Evolutionary conservation across 1,140 invertebrate species (phyloP), one percentile per base, ranked within the genome.

Genomic region (Ericerus pela): DNA sequence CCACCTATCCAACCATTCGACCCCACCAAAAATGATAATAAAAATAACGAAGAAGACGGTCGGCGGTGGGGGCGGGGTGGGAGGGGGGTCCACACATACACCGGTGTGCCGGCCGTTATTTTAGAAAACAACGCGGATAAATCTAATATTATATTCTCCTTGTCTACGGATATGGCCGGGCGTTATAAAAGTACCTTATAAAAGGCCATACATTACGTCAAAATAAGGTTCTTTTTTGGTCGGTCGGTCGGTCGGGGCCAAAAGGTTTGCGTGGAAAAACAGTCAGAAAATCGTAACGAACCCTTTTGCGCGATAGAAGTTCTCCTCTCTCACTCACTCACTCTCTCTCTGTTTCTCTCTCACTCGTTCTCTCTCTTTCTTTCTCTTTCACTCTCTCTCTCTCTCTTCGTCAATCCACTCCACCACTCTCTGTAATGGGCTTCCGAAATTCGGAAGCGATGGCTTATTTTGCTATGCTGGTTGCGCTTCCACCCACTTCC

Each of bases 71-170:
- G 30, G n/a, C n/a, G 30, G 30, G 41, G 41, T 22, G 6, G 41
- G 16, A 47, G 41, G 11, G 41, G 22, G 41, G 12, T 18, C 37
- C n/a, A 4, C 4, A 5, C n/a, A 16, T 41, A 41, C 20, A 16
- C 20, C 20, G 20, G n/a, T 18, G 37, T 4, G 5, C 14, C 37
- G 37, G 37, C 14, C n/a, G n/a, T n/a, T n/a, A n/a, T n/a, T n/a
- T n/a, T 14, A 47, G 36, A 38, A 38, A 47, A 47, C 41, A 47
- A n/a, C 41, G 22, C 41, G 41, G 41, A 47, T 47, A 47, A 47
- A 47, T 47, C 41, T 47, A 47, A 47, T 47, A 47, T 47, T 47
- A 47, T 47, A 47, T 47, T 47, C 41, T 47, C 41, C 41, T 47
- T 47, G 41, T 47, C 41, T 47, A 24, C 41, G 41, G 41, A 47